Evolutionary conservation across 2,113 vertebrate genomes (phyloP).

Genomic region (Neomonachus schauinslandi): DNA sequence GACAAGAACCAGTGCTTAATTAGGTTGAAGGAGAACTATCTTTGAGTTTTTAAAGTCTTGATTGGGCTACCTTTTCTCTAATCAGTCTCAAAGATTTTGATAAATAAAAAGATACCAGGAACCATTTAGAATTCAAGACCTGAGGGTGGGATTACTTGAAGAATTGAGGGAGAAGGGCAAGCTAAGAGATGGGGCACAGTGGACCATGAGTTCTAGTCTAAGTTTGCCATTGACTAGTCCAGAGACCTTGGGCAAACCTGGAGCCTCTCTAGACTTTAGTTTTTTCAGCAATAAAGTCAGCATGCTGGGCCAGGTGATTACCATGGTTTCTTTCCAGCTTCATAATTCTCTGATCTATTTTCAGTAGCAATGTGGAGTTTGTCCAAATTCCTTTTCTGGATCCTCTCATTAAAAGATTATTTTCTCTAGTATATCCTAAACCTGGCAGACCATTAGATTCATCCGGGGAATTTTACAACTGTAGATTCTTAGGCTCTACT

Average conservation of each 20-base stretch:
- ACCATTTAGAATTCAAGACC: constrained; percentile 13
- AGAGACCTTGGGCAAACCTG: neutral
- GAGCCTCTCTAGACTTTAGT: neutral
- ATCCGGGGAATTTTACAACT: neutral
- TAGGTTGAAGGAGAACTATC: constrained; percentile 12
- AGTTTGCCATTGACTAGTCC: neutral
- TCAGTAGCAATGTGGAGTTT: neutral
- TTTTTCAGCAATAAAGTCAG: neutral
- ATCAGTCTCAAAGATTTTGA: neutral
- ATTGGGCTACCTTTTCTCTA: neutral
- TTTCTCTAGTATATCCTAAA: constrained; percentile 21
- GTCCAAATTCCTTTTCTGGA: neutral
- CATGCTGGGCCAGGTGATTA: neutral
- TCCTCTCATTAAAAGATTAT: neutral
- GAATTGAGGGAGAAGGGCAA: neutral
- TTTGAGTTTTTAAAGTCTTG: neutral
- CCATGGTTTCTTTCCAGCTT: neutral
- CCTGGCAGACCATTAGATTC: neutral
- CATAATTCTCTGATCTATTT: neutral
- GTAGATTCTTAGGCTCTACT: neutral
- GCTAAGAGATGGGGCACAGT: neutral
- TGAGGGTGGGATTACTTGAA: neutral
- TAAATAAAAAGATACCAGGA: neutral
- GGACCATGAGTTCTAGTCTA: neutral
- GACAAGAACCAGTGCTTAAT: constrained; percentile 11